These are phyloP conservation scores for Oreochromis aureus DNA, from an alignment of 2,113 vertebrate species.

Conservation along the genomic window DNA sequence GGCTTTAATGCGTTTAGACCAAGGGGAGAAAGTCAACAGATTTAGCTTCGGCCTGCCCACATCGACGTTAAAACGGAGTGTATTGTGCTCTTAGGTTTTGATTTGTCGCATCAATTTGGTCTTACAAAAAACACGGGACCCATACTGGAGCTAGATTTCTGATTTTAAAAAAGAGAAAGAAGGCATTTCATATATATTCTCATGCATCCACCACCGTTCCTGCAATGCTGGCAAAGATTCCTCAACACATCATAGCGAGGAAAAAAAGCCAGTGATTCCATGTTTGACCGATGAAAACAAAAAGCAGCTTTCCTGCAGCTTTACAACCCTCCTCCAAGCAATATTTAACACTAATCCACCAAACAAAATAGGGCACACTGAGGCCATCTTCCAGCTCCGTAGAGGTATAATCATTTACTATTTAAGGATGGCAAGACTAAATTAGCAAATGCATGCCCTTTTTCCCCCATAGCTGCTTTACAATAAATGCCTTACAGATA, in stretches of 20 bases:
- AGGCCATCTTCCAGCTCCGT: neutral
- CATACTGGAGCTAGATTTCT: neutral
- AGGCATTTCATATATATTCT: neutral
- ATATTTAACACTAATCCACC: neutral
- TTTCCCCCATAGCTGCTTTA: neutral
- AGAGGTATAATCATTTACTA: neutral
- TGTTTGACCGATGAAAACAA: neutral
- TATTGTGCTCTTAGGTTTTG: slow-evolving; percentile 23
- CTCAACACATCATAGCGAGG: neutral
- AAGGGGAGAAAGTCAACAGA: neutral
- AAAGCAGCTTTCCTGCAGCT: neutral
- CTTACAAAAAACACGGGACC: neutral
- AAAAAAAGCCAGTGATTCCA: neutral
- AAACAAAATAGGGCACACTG: neutral
- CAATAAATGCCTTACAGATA: neutral
- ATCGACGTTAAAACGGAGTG: neutral
- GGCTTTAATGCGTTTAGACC: neutral
- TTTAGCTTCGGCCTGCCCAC: neutral
- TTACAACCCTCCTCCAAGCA: neutral
- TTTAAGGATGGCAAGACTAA: neutral
- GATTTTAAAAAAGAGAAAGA: neutral
- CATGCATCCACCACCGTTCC: neutral
- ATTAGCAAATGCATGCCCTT: neutral
- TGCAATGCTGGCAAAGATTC: neutral
- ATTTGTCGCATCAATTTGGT: neutral